Base-by-base conservation (phyloP, 1,140 invertebrate genomes). In the Phenacoccus solenopsis region DNA sequence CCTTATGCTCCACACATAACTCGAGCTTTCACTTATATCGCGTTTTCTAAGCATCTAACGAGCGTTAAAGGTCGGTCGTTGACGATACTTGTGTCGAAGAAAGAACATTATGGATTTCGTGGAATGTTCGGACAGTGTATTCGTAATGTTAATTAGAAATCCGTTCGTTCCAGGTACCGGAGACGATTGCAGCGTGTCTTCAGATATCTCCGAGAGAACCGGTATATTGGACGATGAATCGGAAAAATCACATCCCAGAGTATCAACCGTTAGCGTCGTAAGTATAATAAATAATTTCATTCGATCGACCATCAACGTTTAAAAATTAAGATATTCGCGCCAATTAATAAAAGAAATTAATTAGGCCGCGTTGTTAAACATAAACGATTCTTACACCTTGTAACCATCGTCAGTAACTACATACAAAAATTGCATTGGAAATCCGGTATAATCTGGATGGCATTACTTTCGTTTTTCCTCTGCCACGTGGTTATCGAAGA, bases 241-340 rank as follows among this genome's bases (percentile, higher is more conserved):
- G 22, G 59, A 64, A 64, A 64, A 64, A 64, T 64, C 59, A 13
- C 59, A 64, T 27, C 25, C 10, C 13, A 9, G 59, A 3, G 25
- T 64, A 5, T 64, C 59, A 5, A 64, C 59, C 21, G 20, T 64
- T 10, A 64, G 59, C 25, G 35, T 77, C 78, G 72, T 68, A 72
- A 64, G 67, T 82, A 78, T 74, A 7, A 49, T n/a, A 49, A n/a
- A 16, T 49, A n/a, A 49, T 49, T 16, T n/a, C 38, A n/a, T n/a
- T n/a, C n/a, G n/a, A n/a, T n/a, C n/a, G n/a, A n/a, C n/a, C n/a
- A n/a, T n/a, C n/a, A n/a, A n/a, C n/a, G n/a, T n/a, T n/a, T n/a
- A n/a, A n/a, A n/a, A n/a, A n/a, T n/a, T n/a, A n/a, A n/a, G n/a
- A n/a, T n/a, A n/a, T n/a, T n/a, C n/a, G n/a, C n/a, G n/a, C n/a